Conservation (phyloP, 2,888 invertebrate species). For the Choristoneura rosaceana region DNA sequence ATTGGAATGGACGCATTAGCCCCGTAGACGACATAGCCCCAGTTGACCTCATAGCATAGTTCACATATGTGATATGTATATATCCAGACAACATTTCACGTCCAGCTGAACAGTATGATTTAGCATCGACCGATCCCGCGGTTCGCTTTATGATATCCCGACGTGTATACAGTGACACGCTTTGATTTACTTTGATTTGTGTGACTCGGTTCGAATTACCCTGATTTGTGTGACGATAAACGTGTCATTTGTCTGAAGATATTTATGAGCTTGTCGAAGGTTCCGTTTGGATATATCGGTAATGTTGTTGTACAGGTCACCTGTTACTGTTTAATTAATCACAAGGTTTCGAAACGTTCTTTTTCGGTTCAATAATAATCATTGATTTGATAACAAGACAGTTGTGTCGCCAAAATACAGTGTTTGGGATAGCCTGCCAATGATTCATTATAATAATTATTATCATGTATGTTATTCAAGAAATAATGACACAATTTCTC, state of each 20-base stretch:
- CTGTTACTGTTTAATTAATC: neutral
- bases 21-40: no score
- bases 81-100: slow-evolving; percentile 6
- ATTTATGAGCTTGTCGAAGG: slow-evolving; percentile 29
- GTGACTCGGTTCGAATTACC: slow-evolving; percentile 24
- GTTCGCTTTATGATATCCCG: slow-evolving; percentile 7
- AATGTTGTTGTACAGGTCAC: neutral
- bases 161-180: slow-evolving; percentile 20
- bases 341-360: neutral
- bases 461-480: neutral
- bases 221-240: slow-evolving; percentile 20
- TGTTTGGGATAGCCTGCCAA: no score
- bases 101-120: slow-evolving; percentile 13
- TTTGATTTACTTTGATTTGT: slow-evolving; percentile 29
- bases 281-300: neutral
- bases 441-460: no score
- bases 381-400: neutral
- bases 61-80: no score
- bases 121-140: slow-evolving; percentile 6
- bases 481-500: no score
- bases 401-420: neutral
- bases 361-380: neutral
- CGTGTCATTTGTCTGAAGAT: slow-evolving; percentile 30
- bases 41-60: no score
- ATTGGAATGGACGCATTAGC: no score